phyloP scores from a whole-genome alignment of 2,113 vertebrate species.

The Mesitornis unicolor region DNA sequence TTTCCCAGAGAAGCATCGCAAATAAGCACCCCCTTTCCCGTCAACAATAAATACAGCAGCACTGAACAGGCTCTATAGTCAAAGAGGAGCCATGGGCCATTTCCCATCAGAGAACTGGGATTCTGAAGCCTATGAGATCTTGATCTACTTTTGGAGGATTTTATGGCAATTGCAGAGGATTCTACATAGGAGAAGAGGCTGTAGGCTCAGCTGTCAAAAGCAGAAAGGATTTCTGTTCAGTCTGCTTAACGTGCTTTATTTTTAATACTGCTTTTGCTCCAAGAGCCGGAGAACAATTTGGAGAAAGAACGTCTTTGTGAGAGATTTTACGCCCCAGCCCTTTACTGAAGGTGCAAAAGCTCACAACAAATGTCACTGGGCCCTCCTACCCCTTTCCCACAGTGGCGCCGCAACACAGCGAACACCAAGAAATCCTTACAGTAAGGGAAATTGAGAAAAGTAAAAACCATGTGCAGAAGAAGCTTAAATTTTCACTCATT shows the following conservation, averaged over 20 bases:
- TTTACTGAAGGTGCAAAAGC: conserved; percentile 31
- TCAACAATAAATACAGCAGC: neutral
- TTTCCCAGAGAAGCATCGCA: neutral
- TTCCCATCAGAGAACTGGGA: neutral
- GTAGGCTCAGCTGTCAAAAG: neutral
- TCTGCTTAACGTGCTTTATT: neutral
- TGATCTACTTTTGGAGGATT: neutral
- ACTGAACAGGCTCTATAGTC: fast-evolving
- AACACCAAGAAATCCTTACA: neutral
- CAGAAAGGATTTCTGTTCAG: conserved; percentile 11
- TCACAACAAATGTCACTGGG: neutral
- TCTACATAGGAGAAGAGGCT: neutral
- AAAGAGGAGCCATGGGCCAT: neutral
- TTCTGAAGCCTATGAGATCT: neutral
- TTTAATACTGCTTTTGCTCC: conserved; percentile 22
- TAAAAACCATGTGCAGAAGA: fast-evolving
- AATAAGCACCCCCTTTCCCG: neutral
- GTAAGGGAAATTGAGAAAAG: neutral
- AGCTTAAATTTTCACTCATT: neutral
- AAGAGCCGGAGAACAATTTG: neutral
- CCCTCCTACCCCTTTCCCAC: conserved; percentile 30
- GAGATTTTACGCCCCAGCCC: conserved; percentile 10
- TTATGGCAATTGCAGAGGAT: neutral
- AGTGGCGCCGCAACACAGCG: neutral
- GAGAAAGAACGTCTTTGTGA: conserved; percentile 45